These are phyloP conservation scores for Eriocheir sinensis DNA, from an alignment of 1,140 invertebrate genomes.

Conservation along the genomic window DNA sequence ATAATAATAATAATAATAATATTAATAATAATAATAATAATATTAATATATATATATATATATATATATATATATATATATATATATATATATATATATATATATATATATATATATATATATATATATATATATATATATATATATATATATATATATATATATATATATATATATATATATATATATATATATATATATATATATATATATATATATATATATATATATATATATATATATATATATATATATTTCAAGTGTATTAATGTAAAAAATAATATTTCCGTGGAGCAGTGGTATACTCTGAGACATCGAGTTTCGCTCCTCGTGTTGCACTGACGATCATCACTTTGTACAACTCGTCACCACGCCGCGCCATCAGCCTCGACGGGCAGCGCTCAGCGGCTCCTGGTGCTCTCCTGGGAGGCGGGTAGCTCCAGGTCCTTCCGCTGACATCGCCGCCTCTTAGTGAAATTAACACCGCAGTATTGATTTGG, in stretches of 20 bases:
- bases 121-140: conserved; percentile 43
- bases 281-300: neutral
- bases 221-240: conserved; percentile 45
- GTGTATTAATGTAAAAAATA: neutral
- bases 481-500: neutral
- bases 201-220: conserved; percentile 25
- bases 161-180: conserved; percentile 45
- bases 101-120: conserved; percentile 43
- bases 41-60: conserved; percentile 41
- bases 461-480: conserved; percentile 9
- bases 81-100: conserved; percentile 45
- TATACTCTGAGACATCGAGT: too few species aligned
- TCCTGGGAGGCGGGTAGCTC: too few species aligned
- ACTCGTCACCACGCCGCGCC: neutral
- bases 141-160: conserved; percentile 30
- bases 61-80: conserved; percentile 45
- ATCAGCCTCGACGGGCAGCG: too few species aligned
- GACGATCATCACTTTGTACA: neutral
- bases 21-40: too few species aligned
- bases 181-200: conserved; percentile 43
- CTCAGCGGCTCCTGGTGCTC: neutral
- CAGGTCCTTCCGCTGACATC: neutral
- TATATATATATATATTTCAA: conserved; percentile 30
- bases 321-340: too few species aligned
- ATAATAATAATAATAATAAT: too few species aligned